These are phyloP conservation scores for Tachysurus vachellii DNA, from an alignment of 2,113 vertebrate genomes.

Conservation along the genomic window DNA sequence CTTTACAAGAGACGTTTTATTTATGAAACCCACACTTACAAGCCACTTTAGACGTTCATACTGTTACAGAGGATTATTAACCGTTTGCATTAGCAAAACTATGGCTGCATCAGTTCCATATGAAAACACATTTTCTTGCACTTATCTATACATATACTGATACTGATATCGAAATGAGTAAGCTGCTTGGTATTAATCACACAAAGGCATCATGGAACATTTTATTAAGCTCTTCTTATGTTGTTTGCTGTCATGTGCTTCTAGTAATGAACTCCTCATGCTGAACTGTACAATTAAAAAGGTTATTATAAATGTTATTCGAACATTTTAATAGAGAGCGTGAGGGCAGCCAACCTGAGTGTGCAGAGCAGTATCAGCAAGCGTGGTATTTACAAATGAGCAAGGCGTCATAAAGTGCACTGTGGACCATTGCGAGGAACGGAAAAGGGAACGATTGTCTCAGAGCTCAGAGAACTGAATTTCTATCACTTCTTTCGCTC, in stretches of 20 bases:
- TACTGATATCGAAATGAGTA: neutral
- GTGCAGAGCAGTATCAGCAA: neutral
- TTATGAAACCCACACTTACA: neutral
- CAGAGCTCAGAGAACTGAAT: neutral
- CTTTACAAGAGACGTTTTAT: constrained; percentile 3
- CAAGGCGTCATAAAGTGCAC: neutral
- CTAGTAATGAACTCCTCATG: neutral
- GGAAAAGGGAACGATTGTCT: neutral
- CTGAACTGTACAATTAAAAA: neutral
- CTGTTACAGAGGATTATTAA: neutral
- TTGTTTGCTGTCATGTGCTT: neutral
- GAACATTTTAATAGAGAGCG: neutral
- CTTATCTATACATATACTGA: neutral
- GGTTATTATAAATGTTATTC: no score
- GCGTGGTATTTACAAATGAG: neutral
- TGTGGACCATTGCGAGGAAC: neutral
- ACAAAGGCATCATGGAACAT: neutral
- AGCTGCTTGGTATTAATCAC: neutral
- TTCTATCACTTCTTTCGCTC: neutral
- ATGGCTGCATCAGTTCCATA: neutral
- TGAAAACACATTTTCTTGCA: neutral
- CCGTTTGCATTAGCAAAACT: neutral
- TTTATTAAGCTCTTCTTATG: neutral
- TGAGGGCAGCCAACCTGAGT: neutral
- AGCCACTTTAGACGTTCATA: neutral